These are phyloP conservation scores for Anthopleura xanthogrammica DNA, from an alignment of 92 coral and sea anemone genomes.

Conservation along the genomic window DNA sequence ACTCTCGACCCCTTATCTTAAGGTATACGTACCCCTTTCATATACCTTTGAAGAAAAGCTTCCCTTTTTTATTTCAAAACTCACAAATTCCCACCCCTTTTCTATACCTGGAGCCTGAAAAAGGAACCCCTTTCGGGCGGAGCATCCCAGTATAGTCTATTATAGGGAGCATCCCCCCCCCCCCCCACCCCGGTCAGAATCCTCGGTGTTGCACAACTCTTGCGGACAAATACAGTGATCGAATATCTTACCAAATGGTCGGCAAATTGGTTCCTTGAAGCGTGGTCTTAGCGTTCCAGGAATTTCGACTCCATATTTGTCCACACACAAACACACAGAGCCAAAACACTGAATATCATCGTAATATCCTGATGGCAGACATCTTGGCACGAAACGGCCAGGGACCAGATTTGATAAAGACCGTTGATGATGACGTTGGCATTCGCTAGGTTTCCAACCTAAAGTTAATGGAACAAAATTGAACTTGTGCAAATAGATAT, in stretches of 20 bases:
- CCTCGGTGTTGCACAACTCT: no score
- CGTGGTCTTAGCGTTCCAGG: slow-evolving; percentile 83
- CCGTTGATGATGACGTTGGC: slow-evolving; percentile 61
- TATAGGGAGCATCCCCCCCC: no score
- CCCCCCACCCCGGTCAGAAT: no score
- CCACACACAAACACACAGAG: slow-evolving; percentile 87
- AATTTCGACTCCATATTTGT: slow-evolving; percentile 72
- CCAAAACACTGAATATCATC: slow-evolving; percentile 77
- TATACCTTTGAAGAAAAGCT: no score
- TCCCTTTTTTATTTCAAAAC: no score
- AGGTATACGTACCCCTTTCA: no score
- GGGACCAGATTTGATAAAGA: slow-evolving; percentile 74
- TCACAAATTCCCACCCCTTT: no score
- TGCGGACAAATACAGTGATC: not conserved
- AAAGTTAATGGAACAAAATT: not conserved
- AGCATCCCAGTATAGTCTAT: no score
- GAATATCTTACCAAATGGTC: slow-evolving; percentile 45
- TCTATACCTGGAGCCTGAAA: no score
- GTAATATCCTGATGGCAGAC: slow-evolving; percentile 71
- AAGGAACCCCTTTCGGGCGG: no score
- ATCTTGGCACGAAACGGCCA: slow-evolving; percentile 86
- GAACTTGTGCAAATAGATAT: not conserved
- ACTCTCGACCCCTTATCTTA: no score
- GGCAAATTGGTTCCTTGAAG: slow-evolving; percentile 65
- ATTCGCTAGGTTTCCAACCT: slow-evolving; percentile 58